Conservation (phyloP, 2,113 vertebrate genomes). For the Nestor notabilis region DNA sequence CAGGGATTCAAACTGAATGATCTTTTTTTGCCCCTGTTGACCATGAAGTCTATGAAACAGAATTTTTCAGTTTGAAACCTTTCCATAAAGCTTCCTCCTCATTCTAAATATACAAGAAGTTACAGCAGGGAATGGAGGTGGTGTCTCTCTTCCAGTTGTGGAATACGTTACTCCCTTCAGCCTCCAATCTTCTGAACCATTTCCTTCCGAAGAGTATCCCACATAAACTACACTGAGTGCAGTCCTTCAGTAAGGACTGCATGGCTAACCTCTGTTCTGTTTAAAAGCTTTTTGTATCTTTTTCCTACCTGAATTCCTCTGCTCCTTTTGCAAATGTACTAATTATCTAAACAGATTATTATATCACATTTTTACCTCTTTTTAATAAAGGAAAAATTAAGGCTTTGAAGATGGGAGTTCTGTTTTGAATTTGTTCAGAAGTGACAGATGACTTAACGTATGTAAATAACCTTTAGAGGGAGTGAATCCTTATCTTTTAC, state of each 20-base stretch:
- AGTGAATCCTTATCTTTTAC: neutral
- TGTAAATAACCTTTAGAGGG: neutral
- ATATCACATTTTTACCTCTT: neutral
- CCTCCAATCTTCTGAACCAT: neutral
- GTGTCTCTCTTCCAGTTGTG: neutral
- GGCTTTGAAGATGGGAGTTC: neutral
- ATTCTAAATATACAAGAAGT: slow-evolving; percentile 23
- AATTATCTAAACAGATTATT: neutral
- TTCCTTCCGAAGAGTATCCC: neutral
- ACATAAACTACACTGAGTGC: neutral
- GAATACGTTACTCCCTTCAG: neutral
- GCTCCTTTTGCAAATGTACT: neutral
- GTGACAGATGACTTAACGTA: neutral
- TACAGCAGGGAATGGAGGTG: neutral
- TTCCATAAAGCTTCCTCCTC: slow-evolving; percentile 28
- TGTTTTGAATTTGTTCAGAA: neutral
- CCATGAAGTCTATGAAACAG: neutral
- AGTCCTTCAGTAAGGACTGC: neutral
- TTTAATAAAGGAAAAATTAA: neutral
- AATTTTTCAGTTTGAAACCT: neutral
- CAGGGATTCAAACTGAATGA: neutral
- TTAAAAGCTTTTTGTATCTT: neutral
- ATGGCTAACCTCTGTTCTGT: neutral
- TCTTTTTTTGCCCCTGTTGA: neutral
- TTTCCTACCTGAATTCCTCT: neutral